phyloP scores from a whole-genome alignment of 2,113 vertebrate genomes.

The Limnothrissa miodon region DNA sequence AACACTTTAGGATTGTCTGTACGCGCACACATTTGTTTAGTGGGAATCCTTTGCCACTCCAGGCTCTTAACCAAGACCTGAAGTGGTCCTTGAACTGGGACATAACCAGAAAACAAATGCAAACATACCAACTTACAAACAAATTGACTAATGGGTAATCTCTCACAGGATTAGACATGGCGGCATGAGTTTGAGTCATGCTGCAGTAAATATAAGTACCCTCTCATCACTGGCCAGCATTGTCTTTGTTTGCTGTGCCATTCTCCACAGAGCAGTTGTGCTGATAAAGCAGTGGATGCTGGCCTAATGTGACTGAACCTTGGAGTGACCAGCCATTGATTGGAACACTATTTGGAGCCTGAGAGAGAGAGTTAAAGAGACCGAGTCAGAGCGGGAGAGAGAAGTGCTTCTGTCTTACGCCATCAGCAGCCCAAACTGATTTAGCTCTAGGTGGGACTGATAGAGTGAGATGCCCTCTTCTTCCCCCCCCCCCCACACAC shows the following conservation, averaged over 20 bases:
- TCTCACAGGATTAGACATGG: neutral
- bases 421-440: slow-evolving; percentile 35
- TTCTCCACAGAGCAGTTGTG: neutral
- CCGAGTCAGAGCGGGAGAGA: neutral
- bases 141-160: neutral
- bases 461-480: slow-evolving; percentile 30
- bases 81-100: neutral
- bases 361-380: neutral
- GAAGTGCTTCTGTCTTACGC: neutral
- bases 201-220: neutral
- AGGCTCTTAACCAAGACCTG: neutral
- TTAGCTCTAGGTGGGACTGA: slow-evolving; percentile 25
- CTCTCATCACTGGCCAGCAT: neutral
- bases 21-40: neutral
- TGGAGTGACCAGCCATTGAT: slow-evolving; percentile 1
- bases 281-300: slow-evolving; percentile 1
- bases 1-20: neutral
- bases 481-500: slow-evolving; percentile 18
- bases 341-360: neutral
- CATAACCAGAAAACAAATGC: neutral
- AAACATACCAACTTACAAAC: neutral
- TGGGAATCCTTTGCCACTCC: neutral
- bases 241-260: neutral
- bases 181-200: neutral
- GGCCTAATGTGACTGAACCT: slow-evolving; percentile 6